Evolutionary conservation across 2,888 invertebrate genomes (phyloP).

Genomic region (Thereva nobilitata): DNA sequence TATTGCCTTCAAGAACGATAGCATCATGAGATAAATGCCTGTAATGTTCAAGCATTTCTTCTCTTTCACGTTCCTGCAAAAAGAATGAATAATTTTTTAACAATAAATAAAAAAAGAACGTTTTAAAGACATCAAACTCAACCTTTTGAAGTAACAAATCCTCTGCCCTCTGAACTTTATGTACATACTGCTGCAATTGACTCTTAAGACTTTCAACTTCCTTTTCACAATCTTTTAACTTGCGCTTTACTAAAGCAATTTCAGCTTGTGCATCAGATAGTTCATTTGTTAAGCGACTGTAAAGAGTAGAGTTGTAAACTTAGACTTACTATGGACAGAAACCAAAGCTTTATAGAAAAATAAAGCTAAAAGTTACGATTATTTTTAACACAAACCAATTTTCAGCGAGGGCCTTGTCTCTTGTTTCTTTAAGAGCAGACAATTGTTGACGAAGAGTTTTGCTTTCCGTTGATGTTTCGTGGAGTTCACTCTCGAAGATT

Average conservation of each 20-base stretch:
- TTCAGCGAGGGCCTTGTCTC: conserved; percentile 55
- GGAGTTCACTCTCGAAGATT: conserved; percentile 52
- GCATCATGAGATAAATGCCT: conserved; percentile 77
- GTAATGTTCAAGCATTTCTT: conserved; percentile 80
- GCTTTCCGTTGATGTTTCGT: conserved; percentile 53
- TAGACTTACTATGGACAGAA: too few species aligned
- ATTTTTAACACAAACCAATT: conserved; percentile 48
- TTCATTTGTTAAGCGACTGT: conserved; percentile 73
- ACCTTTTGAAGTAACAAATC: conserved; percentile 73
- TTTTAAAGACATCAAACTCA: conserved; percentile 35
- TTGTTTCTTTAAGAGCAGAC: conserved; percentile 51
- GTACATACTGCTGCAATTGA: conserved; percentile 80
- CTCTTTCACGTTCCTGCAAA: conserved; percentile 73
- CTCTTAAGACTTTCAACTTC: conserved; percentile 75
- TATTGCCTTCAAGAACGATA: conserved; percentile 74
- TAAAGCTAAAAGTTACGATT: background rate
- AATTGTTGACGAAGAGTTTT: conserved; percentile 55
- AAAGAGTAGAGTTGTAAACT: conserved; percentile 25
- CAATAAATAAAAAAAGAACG: conserved; percentile 25
- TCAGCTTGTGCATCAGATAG: conserved; percentile 68
- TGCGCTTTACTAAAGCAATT: conserved; percentile 66
- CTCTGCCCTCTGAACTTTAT: conserved; percentile 78
- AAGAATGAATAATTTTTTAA: conserved; percentile 42
- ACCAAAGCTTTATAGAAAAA: too few species aligned
- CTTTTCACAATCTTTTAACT: conserved; percentile 69